Percentiles rank a stretch among this genome's conserved stretches.
phyloP scores from a whole-genome alignment of 1,140 invertebrate genomes.

The Aphaenogaster rudis region DNA sequence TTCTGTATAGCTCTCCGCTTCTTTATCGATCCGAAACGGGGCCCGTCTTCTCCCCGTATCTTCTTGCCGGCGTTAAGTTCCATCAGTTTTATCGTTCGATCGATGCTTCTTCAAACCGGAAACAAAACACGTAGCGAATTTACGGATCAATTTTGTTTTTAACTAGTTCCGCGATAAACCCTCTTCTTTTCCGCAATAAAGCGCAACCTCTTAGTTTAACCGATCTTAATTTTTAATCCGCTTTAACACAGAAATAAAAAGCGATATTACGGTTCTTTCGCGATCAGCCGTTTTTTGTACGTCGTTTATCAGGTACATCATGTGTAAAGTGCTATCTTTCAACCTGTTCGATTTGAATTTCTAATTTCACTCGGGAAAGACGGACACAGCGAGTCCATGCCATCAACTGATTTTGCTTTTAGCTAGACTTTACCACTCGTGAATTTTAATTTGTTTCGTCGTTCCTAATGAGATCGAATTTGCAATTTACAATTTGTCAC shows the following conservation, averaged over 20 bases:
- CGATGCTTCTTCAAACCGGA: constrained; percentile 33
- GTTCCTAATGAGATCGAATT: constrained; percentile 14
- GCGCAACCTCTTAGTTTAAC: not conserved
- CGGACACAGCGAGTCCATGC: not conserved
- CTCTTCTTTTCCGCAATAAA: not conserved
- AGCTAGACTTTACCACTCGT: not conserved
- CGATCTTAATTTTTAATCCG: not conserved
- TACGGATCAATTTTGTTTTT: constrained; percentile 11
- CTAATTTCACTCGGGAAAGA: not conserved
- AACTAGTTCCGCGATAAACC: not conserved
- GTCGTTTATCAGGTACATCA: not conserved
- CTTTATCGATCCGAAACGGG: constrained; percentile 48
- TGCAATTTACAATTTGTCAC: not conserved
- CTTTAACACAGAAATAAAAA: not conserved
- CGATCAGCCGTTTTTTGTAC: not conserved
- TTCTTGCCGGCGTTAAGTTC: constrained; percentile 59
- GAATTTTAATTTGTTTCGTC: not conserved
- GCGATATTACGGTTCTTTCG: not conserved
- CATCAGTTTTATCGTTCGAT: constrained; percentile 60
- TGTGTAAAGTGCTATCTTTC: not conserved
- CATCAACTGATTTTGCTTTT: not conserved
- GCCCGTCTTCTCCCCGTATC: constrained; percentile 48
- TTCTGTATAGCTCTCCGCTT: constrained; percentile 58
- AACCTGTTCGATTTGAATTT: not conserved
- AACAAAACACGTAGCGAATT: constrained; percentile 46